Base-by-base conservation (phyloP, 1,140 invertebrate genomes). In the Drosophila sp. region DNA sequence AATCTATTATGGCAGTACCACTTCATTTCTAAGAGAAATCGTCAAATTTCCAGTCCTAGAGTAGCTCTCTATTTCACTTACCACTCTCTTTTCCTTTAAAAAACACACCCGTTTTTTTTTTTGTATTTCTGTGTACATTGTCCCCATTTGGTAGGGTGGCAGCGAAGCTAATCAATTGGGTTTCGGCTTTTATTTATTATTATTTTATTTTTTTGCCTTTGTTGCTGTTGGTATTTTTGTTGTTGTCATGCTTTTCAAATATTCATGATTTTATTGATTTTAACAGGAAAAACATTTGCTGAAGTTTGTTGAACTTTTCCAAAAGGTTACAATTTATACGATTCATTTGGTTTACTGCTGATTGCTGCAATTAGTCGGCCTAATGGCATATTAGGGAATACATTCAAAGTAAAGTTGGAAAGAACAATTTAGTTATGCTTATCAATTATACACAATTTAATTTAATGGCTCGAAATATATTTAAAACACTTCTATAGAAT, bases 251-350 rank as follows among this genome's bases (percentile, higher is more conserved):
- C 10, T 73, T 55, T 61, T 87, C 66, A 87, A 89, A 83, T 87
- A 87, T 87, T 80, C 67, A 87, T 83, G 78, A 57, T 78, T 63
- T 82, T 87, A 87, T 87, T 89, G 83, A 87, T 87, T 87, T 83
- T 87, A 79, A 76, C 79, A 83, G 72, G 69, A 72, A 58, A 38
- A 44, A 29, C 30, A 40, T 10, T 60, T 67, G 35, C 6, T 25
- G 23, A 41, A 70, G 84, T 86, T 87, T 68, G 64, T 76, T 79
- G 79, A 87, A 86, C 83, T 79, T 76, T 80, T 63, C 23, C 10
- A 56, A 55, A 38, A 40, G 62, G 56, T 35, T 62, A 23, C 29
- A 33, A 23, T 8, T 25, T 23, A 35, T 32, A 23, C 6, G 30
- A 23, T 58, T 35, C 32, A 35, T 35, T 57, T 23, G 5, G 3